These are phyloP conservation scores for Turnix velox DNA, from an alignment of 2,113 vertebrate species.

Conservation along the genomic window DNA sequence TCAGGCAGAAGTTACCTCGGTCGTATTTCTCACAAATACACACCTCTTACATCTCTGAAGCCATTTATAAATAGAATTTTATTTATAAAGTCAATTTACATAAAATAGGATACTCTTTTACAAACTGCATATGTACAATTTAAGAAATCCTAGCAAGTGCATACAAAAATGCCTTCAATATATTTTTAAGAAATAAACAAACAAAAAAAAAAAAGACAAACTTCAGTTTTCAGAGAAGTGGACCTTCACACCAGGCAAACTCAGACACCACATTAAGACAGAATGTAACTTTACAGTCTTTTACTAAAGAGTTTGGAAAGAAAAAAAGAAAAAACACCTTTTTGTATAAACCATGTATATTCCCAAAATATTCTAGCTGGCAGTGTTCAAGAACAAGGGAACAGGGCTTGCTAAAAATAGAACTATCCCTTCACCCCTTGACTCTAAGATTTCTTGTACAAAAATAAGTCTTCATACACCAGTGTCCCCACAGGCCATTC, in stretches of 20 bases:
- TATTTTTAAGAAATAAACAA: constrained; percentile 50
- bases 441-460: constrained; percentile 71
- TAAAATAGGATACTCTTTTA: constrained; percentile 87
- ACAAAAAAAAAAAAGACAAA: constrained; percentile 47
- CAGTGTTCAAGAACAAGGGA: constrained; percentile 61
- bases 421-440: constrained; percentile 41
- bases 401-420: constrained; percentile 55
- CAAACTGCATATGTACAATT: constrained; percentile 84
- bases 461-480: constrained; percentile 86
- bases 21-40: not conserved
- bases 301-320: constrained; percentile 72
- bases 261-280: not conserved
- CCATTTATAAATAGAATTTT: constrained; percentile 90
- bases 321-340: not conserved
- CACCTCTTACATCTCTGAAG: not conserved
- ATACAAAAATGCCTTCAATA: constrained; percentile 76
- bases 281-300: constrained; percentile 41
- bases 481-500: constrained; percentile 46
- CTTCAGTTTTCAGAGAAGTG: constrained; percentile 64
- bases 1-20: not conserved
- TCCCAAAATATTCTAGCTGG: constrained; percentile 57
- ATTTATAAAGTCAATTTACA: constrained; percentile 90
- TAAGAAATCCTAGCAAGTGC: constrained; percentile 83
- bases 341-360: not conserved
- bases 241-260: constrained; percentile 64